Conservation (phyloP, 2,797 vertebrate species). For the Mareca penelope region DNA sequence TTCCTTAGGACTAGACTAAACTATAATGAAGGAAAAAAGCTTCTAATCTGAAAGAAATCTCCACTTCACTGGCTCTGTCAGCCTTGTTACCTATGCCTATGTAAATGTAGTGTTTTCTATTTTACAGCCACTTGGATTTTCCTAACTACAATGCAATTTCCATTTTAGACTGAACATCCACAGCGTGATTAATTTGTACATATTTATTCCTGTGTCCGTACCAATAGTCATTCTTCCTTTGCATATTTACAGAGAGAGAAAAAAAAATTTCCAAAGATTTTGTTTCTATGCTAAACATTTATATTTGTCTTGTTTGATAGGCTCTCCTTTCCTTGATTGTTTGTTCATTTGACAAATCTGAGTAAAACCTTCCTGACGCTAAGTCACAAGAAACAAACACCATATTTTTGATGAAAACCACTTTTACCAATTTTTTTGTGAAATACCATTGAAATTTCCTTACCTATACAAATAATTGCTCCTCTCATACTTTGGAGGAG, state of each 20-base stretch:
- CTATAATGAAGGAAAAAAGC: background rate
- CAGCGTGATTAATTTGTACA: background rate
- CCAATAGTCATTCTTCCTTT: background rate
- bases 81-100: background rate
- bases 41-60: background rate
- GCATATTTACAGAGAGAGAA: background rate
- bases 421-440: background rate
- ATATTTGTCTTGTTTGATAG: background rate
- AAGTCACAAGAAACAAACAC: background rate
- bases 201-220: background rate
- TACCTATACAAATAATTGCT: background rate
- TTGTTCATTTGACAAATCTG: background rate
- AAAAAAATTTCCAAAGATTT: background rate
- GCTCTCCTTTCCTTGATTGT: background rate
- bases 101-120: background rate
- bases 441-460: background rate
- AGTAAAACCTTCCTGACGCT: background rate
- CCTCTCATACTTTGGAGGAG: background rate
- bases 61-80: fast-evolving
- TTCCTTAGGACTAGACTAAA: background rate
- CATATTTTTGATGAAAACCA: background rate
- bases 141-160: background rate
- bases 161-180: background rate
- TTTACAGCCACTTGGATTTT: background rate
- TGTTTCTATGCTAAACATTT: background rate